A percentile compares a stretch with the other conserved stretches of the same genome.
These are phyloP conservation scores for Psammodynastes pulverulentus DNA, from an alignment of 2,113 vertebrate genomes.

Conservation along the genomic window DNA sequence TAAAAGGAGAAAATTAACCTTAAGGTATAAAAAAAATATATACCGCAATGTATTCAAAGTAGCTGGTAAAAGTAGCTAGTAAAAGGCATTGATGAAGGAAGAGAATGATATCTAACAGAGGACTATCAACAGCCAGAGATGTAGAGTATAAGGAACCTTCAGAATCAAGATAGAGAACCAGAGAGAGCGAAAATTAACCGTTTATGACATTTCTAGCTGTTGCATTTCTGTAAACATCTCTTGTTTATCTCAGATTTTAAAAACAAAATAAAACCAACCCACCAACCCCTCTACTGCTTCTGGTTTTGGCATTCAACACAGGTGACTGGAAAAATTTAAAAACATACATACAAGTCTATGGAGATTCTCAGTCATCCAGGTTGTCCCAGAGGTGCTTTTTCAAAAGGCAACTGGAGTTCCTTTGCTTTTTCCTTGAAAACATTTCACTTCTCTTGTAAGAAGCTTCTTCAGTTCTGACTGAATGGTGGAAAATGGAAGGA, in stretches of 20 bases:
- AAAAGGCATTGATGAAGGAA: not conserved
- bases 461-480: not conserved
- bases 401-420: not conserved
- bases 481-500: not conserved
- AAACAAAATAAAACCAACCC: not conserved
- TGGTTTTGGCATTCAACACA: not conserved
- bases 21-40: not conserved
- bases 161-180: not conserved
- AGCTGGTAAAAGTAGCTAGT: not conserved
- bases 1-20: not conserved
- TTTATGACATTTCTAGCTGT: not conserved
- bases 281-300: not conserved
- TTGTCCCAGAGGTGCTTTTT: not conserved
- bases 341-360: not conserved
- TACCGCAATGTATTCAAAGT: not conserved
- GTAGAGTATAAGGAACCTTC: too few species aligned
- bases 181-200: too few species aligned
- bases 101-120: not conserved
- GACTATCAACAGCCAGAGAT: too few species aligned
- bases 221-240: not conserved
- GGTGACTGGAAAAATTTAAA: not conserved
- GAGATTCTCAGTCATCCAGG: not conserved
- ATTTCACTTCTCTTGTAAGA: not conserved
- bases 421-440: not conserved
- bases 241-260: not conserved